Base-by-base conservation (phyloP, 1,140 invertebrate species). In the Bombus ignitus region DNA sequence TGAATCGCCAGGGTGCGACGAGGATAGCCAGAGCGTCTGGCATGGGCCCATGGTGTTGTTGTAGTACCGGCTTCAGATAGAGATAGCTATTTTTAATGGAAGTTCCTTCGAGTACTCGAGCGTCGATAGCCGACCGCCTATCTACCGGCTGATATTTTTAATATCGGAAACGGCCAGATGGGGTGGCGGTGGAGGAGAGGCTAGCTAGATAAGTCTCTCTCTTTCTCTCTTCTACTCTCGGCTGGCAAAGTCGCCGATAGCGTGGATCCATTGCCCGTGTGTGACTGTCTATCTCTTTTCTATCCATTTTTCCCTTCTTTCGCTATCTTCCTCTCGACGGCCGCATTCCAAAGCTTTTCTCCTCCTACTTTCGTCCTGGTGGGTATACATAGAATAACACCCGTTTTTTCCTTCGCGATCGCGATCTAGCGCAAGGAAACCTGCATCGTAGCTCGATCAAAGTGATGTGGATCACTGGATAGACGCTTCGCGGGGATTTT, bases 51-150 rank as follows among this genome's bases (percentile, higher is more conserved):
- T 77, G 76, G 74, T 80, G 86, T 87, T 81, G 88, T 79, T 90
- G 91, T 89, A 88, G 86, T 92, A 91, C 92, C 91, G 86, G 86
- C 86, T 84, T 79, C 89, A 90, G 92, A 94, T 92, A 92, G 92
- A 94, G 92, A 95, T 94, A 94, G 93, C 93, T 94, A 91, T 94
- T 94, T 94, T 94, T 94, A 93, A 93, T 94, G 90, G 91, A 92
- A 88, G 89, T 92, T 93, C 86, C 91, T 91, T 90, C 89, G 91
- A 94, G 92, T 93, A 92, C 88, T 89, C 88, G 87, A 91, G 81
- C 81, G 78, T 86, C 91, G 89, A 91, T 92, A 91, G 80, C 86
- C 85, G 87, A 75, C 83, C 82, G 88, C 86, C 90, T 93, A 93
- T 92, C 92, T 91, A 86, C 83, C 86, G 81, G 87, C 81, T 86